These are phyloP conservation scores for Diabrotica undecimpunctata DNA, from an alignment of 1,140 invertebrate genomes.

Conservation along the genomic window DNA sequence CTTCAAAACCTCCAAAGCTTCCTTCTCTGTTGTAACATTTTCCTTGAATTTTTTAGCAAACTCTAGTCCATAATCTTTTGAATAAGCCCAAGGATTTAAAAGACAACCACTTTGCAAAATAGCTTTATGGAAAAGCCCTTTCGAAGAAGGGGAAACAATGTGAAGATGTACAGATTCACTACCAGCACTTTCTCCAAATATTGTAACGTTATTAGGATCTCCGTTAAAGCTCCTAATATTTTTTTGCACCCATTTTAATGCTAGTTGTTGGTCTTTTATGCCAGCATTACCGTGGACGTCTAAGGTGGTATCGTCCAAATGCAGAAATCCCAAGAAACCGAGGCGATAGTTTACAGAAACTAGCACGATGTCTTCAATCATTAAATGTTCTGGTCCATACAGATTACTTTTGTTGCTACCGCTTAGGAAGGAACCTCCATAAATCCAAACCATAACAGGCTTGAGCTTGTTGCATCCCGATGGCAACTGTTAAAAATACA, in stretches of 20 bases:
- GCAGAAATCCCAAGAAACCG: constrained; percentile 48
- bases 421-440: constrained; percentile 58
- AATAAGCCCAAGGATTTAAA: constrained; percentile 49
- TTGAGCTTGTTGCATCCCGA: constrained; percentile 3
- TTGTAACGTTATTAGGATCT: constrained; percentile 45
- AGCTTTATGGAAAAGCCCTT: constrained; percentile 54
- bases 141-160: constrained; percentile 35
- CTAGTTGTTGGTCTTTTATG: constrained; percentile 58
- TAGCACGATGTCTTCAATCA: constrained; percentile 55
- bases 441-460: constrained; percentile 64
- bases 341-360: constrained; percentile 53
- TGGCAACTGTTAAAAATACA: background rate
- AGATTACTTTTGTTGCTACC: constrained; percentile 56
- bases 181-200: constrained; percentile 55
- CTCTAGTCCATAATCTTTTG: constrained; percentile 40
- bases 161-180: constrained; percentile 42
- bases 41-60: constrained; percentile 36
- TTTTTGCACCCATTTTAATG: constrained; percentile 56
- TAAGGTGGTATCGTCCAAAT: constrained; percentile 43
- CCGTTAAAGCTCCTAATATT: constrained; percentile 54
- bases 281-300: constrained; percentile 59
- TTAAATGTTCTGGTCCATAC: constrained; percentile 60
- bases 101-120: constrained; percentile 62
- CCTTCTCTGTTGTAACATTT: background rate
- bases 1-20: constrained; percentile 5